These are phyloP conservation scores for Antheraea mylitta DNA, from an alignment of 1,140 invertebrate genomes.

Conservation along the genomic window DNA sequence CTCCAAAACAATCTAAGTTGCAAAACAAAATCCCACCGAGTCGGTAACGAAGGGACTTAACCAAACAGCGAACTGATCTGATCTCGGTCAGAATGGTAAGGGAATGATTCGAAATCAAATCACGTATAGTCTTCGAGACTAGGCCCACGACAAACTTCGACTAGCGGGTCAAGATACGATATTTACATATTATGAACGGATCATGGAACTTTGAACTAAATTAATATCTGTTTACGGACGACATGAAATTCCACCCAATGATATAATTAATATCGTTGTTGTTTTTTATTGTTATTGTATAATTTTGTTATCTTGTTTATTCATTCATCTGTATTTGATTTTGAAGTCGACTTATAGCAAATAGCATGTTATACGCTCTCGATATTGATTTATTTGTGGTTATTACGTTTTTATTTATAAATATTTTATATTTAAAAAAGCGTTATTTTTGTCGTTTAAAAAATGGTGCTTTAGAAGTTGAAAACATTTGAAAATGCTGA, in stretches of 20 bases:
- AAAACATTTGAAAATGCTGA: no score
- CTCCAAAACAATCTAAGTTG: constrained; percentile 8
- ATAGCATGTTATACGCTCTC: no score
- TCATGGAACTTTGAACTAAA: constrained; percentile 9
- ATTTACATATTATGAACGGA: background rate
- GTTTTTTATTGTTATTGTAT: background rate
- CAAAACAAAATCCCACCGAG: constrained; percentile 10
- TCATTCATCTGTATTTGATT: background rate
- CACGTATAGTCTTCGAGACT: constrained; percentile 9
- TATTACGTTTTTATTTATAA: no score
- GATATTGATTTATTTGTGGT: no score
- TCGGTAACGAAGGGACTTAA: constrained; percentile 13
- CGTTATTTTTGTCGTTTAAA: no score
- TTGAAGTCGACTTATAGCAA: no score
- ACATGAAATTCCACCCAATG: background rate
- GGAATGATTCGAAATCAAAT: constrained; percentile 5
- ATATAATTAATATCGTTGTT: background rate
- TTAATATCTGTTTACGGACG: background rate
- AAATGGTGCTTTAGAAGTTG: no score
- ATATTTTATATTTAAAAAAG: no score
- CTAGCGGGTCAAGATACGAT: constrained; percentile 1
- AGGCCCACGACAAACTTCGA: constrained; percentile 3
- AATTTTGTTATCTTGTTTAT: no score
- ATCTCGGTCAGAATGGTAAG: constrained; percentile 6
- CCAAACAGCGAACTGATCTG: constrained; percentile 11